A percentile compares a stretch with the other conserved stretches of the same genome.
phyloP scores from a whole-genome alignment of 2,888 invertebrate genomes.

The Ophion costatus region DNA sequence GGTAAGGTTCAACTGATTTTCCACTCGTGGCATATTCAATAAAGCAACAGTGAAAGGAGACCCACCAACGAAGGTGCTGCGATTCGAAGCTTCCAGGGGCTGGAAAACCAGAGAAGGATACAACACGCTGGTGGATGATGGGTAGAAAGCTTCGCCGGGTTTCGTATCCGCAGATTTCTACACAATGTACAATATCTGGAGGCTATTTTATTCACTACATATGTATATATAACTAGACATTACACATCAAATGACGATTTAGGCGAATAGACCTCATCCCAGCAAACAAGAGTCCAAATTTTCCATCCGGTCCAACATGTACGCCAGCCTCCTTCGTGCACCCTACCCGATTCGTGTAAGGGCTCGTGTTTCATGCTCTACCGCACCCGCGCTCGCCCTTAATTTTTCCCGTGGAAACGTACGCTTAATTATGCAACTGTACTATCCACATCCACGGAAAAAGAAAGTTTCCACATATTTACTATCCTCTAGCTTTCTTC shows the following conservation, averaged over 20 bases:
- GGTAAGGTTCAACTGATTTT: conserved; percentile 67
- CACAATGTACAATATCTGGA: neutral
- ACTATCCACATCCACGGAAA: no score
- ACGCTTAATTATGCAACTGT: no score
- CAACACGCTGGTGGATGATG: conserved; percentile 13
- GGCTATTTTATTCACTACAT: neutral
- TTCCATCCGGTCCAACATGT: no score
- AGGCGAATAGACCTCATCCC: no score
- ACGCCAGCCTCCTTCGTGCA: no score
- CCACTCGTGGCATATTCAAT: conserved; percentile 80
- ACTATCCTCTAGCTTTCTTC: no score
- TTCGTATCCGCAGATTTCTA: neutral
- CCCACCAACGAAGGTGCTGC: conserved; percentile 66
- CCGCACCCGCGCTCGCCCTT: neutral
- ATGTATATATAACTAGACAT: neutral
- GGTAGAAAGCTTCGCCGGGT: conserved; percentile 14
- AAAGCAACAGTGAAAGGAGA: conserved; percentile 80
- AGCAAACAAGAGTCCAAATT: no score
- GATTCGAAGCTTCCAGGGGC: conserved; percentile 52
- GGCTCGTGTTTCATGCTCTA: neutral
- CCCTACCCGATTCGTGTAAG: neutral
- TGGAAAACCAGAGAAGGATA: conserved; percentile 13
- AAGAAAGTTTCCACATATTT: no score
- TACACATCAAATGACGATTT: no score
- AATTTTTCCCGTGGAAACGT: neutral